Evolutionary conservation across 2,113 vertebrate species (phyloP).

Genomic region (Oplegnathus fasciatus): DNA sequence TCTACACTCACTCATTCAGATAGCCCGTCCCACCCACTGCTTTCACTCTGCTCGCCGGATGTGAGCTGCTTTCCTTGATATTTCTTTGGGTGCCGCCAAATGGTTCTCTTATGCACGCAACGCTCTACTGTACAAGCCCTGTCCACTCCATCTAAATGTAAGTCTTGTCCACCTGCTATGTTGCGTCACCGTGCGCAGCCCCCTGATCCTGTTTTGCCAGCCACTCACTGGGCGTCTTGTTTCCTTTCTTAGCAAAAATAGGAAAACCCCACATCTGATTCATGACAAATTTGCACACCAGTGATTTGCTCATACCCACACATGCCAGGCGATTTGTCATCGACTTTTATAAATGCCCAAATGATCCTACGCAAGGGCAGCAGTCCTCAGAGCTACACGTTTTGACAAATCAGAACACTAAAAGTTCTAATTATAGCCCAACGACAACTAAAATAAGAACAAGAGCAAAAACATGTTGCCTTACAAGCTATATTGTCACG

Average conservation of each 20-base stretch:
- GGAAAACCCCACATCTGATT: slow-evolving; percentile 18
- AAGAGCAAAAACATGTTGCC: background rate
- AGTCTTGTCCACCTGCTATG: slow-evolving; percentile 42
- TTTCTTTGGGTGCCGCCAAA: slow-evolving; percentile 13
- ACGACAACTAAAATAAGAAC: background rate
- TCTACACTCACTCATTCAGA: slow-evolving; percentile 11
- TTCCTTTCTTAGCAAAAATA: slow-evolving; percentile 3
- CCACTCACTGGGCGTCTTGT: background rate
- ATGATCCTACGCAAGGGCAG: background rate
- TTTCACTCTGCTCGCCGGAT: slow-evolving; percentile 11
- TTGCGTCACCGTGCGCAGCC: slow-evolving; percentile 10
- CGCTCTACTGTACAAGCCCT: background rate
- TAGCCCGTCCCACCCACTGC: slow-evolving; percentile 11
- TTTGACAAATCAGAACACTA: background rate
- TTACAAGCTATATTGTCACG: background rate
- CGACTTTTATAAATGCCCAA: background rate
- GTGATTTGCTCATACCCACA: background rate
- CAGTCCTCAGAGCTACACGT: background rate
- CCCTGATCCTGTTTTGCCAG: slow-evolving; percentile 20
- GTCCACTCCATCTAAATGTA: slow-evolving; percentile 1
- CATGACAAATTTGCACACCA: slow-evolving; percentile 3
- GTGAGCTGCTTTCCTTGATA: slow-evolving; percentile 32
- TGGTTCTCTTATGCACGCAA: background rate
- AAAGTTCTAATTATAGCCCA: background rate
- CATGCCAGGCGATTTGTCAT: background rate